Evolutionary conservation across 2,113 vertebrate species (phyloP).

Genomic region (Pluvialis apricaria): DNA sequence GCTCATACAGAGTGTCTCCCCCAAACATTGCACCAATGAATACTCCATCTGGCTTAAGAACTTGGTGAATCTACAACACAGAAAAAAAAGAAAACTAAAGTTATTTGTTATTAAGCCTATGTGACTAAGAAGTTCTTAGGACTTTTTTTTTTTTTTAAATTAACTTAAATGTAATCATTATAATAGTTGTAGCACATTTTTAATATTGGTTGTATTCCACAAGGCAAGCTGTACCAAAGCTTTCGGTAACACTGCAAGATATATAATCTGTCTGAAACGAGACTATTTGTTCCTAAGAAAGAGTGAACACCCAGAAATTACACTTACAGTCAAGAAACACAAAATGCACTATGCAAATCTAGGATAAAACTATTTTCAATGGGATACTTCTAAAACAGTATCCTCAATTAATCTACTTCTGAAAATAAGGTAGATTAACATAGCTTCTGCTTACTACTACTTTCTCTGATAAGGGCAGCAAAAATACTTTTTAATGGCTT

Average conservation of each 20-base stretch:
- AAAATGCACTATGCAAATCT: not conserved
- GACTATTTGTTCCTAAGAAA: not conserved
- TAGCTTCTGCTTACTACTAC: not conserved
- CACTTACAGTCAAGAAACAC: not conserved
- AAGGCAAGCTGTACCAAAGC: not conserved
- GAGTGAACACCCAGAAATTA: not conserved
- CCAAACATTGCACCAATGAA: slow-evolving; percentile 95
- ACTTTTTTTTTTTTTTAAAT: not conserved
- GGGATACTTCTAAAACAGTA: not conserved
- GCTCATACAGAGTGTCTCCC: slow-evolving; percentile 90
- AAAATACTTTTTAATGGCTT: not conserved
- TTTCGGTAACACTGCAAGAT: not conserved
- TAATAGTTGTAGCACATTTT: not conserved
- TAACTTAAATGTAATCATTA: rapidly evolving
- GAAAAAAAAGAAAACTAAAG: rapidly evolving
- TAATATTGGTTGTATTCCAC: not conserved
- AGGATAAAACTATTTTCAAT: not conserved
- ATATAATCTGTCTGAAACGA: not conserved
- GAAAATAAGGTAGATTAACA: not conserved
- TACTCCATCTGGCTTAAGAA: slow-evolving; percentile 89
- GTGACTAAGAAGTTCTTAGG: not conserved
- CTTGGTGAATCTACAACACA: slow-evolving; percentile 81
- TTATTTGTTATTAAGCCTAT: not conserved
- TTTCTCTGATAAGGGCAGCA: not conserved
- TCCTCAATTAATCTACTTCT: not conserved